Evolutionary conservation across 2,113 vertebrate species (phyloP).

Genomic region (Sciurus niger): DNA sequence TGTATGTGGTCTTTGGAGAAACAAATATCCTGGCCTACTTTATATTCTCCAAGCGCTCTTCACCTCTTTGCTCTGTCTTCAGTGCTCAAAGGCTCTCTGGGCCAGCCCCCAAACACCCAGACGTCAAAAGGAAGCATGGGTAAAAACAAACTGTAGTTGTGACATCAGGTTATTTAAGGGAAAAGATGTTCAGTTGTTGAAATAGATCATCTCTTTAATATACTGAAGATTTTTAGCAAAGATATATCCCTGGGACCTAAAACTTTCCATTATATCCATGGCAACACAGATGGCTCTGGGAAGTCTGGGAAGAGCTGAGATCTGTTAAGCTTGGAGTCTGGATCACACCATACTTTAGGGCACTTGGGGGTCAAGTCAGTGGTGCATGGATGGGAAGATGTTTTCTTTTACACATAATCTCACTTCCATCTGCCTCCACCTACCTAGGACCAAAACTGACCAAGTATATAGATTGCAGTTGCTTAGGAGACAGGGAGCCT

Average conservation of each 20-base stretch:
- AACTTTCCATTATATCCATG: not conserved
- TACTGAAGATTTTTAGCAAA: constrained; percentile 47
- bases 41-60: not conserved
- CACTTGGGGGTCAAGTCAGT: not conserved
- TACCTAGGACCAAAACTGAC: not conserved
- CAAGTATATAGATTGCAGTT: not conserved
- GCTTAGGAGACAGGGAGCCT: not conserved
- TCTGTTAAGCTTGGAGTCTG: no score
- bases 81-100: not conserved
- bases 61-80: not conserved
- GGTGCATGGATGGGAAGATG: not conserved
- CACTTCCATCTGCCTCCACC: not conserved
- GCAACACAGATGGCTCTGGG: not conserved
- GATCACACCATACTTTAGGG: not conserved
- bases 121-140: not conserved
- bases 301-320: constrained; percentile 4
- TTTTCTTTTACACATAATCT: not conserved
- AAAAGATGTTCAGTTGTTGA: not conserved
- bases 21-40: not conserved
- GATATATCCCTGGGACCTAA: not conserved
- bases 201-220: constrained; percentile 59
- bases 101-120: not conserved
- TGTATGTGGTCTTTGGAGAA: constrained; percentile 67
- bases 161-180: not conserved
- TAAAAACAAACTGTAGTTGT: not conserved